Evolutionary conservation across 2,113 vertebrate species (phyloP).

Genomic region (Setophaga kirtlandii): DNA sequence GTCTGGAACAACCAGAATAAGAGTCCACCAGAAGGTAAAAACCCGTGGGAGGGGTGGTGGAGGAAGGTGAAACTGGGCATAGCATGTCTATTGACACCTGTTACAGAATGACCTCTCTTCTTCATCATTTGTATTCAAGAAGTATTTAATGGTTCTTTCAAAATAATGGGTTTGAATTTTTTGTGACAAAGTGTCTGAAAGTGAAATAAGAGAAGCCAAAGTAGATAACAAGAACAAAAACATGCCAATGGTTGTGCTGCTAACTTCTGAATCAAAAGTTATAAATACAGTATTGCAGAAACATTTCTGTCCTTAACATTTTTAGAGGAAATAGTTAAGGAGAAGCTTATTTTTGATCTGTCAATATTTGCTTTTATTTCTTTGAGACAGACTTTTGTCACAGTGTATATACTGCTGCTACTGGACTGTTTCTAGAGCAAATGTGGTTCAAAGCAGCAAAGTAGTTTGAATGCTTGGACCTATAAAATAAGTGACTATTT

Average conservation of each 20-base stretch:
- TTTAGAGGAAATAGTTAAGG: neutral
- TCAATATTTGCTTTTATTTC: neutral
- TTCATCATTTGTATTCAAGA: neutral
- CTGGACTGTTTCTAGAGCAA: neutral
- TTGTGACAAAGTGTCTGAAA: neutral
- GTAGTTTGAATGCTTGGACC: neutral
- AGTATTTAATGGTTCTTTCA: neutral
- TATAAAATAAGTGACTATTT: neutral
- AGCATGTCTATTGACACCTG: neutral
- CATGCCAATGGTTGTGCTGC: neutral
- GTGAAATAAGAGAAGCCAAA: neutral
- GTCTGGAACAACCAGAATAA: constrained; percentile 99
- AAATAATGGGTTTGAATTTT: neutral
- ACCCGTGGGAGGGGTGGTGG: neutral
- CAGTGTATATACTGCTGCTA: neutral
- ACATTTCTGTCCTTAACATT: neutral
- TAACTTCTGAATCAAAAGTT: neutral
- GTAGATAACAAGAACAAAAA: neutral
- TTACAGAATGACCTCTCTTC: neutral
- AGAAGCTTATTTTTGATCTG: neutral
- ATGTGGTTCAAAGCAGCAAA: neutral
- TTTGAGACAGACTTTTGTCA: neutral
- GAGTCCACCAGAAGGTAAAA: constrained; percentile 93
- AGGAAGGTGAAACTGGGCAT: neutral
- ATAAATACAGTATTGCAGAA: neutral